Evolutionary conservation across 2,797 vertebrate species (phyloP).

Genomic region (Yasuhikotakia modesta): DNA sequence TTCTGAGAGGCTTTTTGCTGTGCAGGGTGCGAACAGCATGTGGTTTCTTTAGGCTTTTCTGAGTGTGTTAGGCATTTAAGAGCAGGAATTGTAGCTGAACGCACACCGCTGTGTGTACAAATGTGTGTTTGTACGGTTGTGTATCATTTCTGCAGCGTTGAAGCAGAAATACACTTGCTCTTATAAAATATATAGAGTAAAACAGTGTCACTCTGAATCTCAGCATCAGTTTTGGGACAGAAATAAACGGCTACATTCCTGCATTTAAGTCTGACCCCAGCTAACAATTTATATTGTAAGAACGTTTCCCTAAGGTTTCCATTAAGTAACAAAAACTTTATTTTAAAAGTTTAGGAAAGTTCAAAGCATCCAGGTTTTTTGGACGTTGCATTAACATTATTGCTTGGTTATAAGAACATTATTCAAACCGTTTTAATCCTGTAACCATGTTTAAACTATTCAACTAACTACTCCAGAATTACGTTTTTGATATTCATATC

Average conservation of each 20-base stretch:
- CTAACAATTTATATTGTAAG: too few species aligned
- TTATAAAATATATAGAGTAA: conserved; percentile 30
- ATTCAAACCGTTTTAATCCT: too few species aligned
- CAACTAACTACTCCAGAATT: too few species aligned
- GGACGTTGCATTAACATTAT: too few species aligned
- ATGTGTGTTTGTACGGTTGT: conserved; percentile 9
- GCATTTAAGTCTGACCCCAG: conserved; percentile 34
- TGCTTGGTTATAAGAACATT: too few species aligned
- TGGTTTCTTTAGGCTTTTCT: conserved; percentile 50
- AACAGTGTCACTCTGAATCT: conserved; percentile 27
- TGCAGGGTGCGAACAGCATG: conserved; percentile 24
- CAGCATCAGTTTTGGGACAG: conserved; percentile 16
- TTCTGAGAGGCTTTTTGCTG: conserved; percentile 48
- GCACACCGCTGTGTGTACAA: conserved; percentile 14
- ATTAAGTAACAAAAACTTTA: too few species aligned
- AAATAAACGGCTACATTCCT: conserved; percentile 44
- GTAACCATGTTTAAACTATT: too few species aligned
- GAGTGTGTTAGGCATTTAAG: conserved; percentile 50
- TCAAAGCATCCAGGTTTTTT: too few species aligned
- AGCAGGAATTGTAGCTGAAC: conserved; percentile 47
- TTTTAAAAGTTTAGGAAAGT: too few species aligned
- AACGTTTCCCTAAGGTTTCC: too few species aligned
- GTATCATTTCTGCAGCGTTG: conserved; percentile 26
- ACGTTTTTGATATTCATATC: too few species aligned
- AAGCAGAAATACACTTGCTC: conserved; percentile 34